Percentiles rank a stretch among this genome's conserved stretches.
Conservation (phyloP, 2,113 vertebrate genomes). For the Hemicordylus capensis region DNA sequence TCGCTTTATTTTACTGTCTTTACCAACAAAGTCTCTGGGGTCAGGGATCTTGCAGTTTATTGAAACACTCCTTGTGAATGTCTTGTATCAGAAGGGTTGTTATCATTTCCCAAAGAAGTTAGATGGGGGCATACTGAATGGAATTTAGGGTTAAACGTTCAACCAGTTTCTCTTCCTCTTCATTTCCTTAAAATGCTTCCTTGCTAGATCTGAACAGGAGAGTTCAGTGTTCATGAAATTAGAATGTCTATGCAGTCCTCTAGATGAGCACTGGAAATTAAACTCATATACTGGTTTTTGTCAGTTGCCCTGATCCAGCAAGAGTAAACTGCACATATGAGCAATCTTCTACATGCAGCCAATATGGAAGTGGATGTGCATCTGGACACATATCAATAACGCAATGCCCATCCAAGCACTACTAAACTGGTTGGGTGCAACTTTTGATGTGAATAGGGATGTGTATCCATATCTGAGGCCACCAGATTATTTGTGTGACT, state of each 20-base stretch:
- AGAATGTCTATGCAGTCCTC: background rate
- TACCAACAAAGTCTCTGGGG: constrained; percentile 42
- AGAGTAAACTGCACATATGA: background rate
- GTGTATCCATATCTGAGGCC: background rate
- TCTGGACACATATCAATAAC: background rate
- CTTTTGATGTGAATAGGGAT: background rate
- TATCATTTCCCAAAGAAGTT: constrained; percentile 57
- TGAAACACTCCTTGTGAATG: constrained; percentile 48
- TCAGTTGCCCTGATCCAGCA: background rate
- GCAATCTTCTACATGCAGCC: background rate
- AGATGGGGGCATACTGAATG: constrained; percentile 51
- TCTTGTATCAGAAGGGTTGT: constrained; percentile 37
- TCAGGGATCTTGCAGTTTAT: constrained; percentile 52
- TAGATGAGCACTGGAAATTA: background rate
- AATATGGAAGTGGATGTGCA: background rate
- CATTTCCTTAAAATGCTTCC: constrained; percentile 25
- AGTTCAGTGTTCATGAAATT: background rate
- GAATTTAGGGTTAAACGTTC: constrained; percentile 60
- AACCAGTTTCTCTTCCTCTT: constrained; percentile 34
- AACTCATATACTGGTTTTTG: too few relatives aligned
- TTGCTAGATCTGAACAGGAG: constrained; percentile 23
- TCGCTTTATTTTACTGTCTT: constrained; percentile 32
- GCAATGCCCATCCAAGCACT: background rate
- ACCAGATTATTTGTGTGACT: background rate
- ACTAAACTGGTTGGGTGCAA: background rate